Base-by-base conservation (phyloP, 2,113 vertebrate genomes). In the Procapra przewalskii region DNA sequence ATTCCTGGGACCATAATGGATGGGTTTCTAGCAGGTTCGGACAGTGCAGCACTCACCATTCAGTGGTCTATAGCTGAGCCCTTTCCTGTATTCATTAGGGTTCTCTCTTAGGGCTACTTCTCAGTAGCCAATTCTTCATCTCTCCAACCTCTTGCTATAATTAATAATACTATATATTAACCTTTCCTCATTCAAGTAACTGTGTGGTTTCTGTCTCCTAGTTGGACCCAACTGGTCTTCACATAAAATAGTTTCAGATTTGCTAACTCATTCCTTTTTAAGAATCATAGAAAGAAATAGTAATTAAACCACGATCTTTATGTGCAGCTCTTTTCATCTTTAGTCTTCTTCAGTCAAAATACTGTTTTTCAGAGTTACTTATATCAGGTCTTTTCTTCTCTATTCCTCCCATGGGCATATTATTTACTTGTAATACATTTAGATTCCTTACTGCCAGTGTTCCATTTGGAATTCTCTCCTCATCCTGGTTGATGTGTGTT, bases 131-230 rank as follows among this genome's bases (percentile, higher is more conserved):
- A 25, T 15, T 8, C 36, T 57, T 92, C 91, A 64, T 84, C 88
- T 94, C 85, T 96, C 62, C 40, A 57, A 31, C 71, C 33, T 7
- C 27, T 95, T 84, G 25, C 55, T 91, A 55, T 50, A 84, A 33
- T 94, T 86, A 96, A 87, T 81, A 79, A 33, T 71, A 91, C 33
- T 71, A 91, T 86, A 60, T 64, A 92, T 87, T 81, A 93, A 96
- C 88, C 52, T 75, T 90, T 75, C 5, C 62, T 17, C 67, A 25
- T 86, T 95, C 83, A 93, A 95, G 92, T 86, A 85, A 64, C 36
- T 89, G 6, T 62, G 75, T 87, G 40, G 17, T 86, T 93, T 92
- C 77, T 94, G 21, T 90, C 48, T 88, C 15, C 91, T 92, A 85
- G 60, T 79, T 82, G 59, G 90, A 77, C 90, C 23, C 62, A 83